Evolutionary conservation across 37 sponge, comb jelly and placozoan species (phyloP), one percentile per base, ranked within the genome.

Genomic region (Haliclona indistincta): DNA sequence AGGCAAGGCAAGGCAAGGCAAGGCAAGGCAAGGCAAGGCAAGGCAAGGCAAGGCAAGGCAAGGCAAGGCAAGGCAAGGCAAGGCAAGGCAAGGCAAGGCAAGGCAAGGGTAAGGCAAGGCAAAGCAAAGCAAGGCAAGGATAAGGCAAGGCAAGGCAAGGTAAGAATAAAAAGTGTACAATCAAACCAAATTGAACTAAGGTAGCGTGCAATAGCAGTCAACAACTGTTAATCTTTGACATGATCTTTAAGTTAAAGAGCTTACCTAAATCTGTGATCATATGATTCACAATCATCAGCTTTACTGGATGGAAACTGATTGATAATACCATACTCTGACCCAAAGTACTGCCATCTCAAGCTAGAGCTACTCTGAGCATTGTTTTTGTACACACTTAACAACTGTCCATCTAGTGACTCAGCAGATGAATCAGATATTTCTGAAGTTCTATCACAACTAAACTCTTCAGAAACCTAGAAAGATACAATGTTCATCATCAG

Each of bases 331-430:
- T 81, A 25, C 39, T 81, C 73, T 8, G 82, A 81, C 33, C 73
- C 82, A 72, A 81, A 81, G 64, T 81, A 81, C 52, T 81, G 82
- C 73, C 73, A 81, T 41, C 55, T 81, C 28, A 73, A 25, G 19
- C 61, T 39, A 29, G 74, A 13, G n/a, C n/a, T n/a, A n/a, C n/a
- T n/a, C 28, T 45, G 49, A 26, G 23, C 30, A 36, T 73, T 54
- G 6, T 30, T n/a, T 20, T 54, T 56, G 42, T 56, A 73, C 0
- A 56, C 61, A 55, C 3, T 20, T 33, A 36, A 34, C 56, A 73
- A 58, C 38, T 37, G 15, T 13, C 74, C 74, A 55, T 73, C 53
- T 25, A 73, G 38, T 10, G 74, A 73, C 6, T 64, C 37, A 19
- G 74, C 74, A 1, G 40, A 33, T 1, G 22, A n/a, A 1, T 56